These are phyloP conservation scores for Epinotia nisella DNA, from an alignment of 2,888 invertebrate genomes.

Conservation along the genomic window DNA sequence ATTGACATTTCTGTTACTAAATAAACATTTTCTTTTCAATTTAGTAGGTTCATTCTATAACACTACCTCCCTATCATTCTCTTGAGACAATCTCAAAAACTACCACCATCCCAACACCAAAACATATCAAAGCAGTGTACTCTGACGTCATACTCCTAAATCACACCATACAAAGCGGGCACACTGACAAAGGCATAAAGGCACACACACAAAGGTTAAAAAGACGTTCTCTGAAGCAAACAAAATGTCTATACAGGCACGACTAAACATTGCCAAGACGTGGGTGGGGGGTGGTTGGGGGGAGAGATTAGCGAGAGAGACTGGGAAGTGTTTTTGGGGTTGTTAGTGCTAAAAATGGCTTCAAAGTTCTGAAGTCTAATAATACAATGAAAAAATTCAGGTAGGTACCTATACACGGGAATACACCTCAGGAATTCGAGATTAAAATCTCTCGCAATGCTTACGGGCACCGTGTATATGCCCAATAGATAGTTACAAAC, in stretches of 20 bases:
- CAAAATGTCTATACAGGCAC: conserved; percentile 77
- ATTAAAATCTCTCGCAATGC: too few species aligned
- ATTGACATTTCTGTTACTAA: too few species aligned
- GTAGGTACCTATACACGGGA: too few species aligned
- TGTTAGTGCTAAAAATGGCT: too few species aligned
- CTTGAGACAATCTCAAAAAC: background rate
- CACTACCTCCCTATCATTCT: background rate
- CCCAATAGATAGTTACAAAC: too few species aligned
- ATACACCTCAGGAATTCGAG: too few species aligned
- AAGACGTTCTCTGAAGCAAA: conserved; percentile 57
- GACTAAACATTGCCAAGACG: conserved; percentile 81
- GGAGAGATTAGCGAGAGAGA: conserved; percentile 51
- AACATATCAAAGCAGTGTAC: background rate
- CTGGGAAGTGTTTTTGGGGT: conserved; percentile 52
- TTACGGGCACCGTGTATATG: too few species aligned
- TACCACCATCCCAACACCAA: background rate
- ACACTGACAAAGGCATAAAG: conserved; percentile 44
- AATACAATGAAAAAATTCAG: too few species aligned
- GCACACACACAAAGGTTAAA: conserved; percentile 51
- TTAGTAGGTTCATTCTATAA: background rate
- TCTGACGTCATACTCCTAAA: conserved; percentile 13
- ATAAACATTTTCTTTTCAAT: too few species aligned
- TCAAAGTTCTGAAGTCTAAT: too few species aligned
- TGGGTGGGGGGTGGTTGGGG: conserved; percentile 58
- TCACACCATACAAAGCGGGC: conserved; percentile 14